These are phyloP conservation scores for Pogoniulus pusillus DNA, from an alignment of 2,797 vertebrate species.

Conservation along the genomic window DNA sequence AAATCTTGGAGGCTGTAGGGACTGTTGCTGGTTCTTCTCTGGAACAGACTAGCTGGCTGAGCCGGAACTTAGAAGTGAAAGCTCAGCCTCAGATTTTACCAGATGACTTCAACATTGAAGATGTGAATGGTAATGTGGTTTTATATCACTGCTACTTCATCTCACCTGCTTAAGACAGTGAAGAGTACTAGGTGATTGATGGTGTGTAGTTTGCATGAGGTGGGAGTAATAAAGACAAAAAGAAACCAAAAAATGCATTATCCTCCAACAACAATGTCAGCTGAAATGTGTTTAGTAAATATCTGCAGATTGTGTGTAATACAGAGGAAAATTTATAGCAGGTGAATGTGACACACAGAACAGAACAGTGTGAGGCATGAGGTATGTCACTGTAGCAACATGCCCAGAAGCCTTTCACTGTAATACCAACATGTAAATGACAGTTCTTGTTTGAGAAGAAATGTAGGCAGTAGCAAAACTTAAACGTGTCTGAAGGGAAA, in stretches of 20 bases:
- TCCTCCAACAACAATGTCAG: background rate
- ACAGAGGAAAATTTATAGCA: background rate
- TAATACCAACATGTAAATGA: background rate
- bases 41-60: conserved; percentile 98
- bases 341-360: background rate
- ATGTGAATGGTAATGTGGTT: conserved; percentile 76
- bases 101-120: conserved; percentile 84
- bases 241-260: background rate
- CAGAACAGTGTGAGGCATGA: background rate
- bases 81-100: conserved; percentile 90
- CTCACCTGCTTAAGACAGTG: background rate
- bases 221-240: background rate
- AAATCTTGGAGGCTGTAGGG: conserved; percentile 91
- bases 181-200: background rate
- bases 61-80: conserved; percentile 96
- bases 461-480: background rate
- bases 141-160: background rate
- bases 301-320: background rate
- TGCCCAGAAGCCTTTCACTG: background rate
- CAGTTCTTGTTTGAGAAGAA: background rate
- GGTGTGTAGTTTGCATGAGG: background rate
- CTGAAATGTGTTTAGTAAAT: background rate
- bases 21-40: conserved; percentile 93
- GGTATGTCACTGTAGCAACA: background rate
- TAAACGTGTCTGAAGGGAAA: background rate